Evolutionary conservation across 2,113 vertebrate species (phyloP).

Genomic region (Elanoides forficatus): DNA sequence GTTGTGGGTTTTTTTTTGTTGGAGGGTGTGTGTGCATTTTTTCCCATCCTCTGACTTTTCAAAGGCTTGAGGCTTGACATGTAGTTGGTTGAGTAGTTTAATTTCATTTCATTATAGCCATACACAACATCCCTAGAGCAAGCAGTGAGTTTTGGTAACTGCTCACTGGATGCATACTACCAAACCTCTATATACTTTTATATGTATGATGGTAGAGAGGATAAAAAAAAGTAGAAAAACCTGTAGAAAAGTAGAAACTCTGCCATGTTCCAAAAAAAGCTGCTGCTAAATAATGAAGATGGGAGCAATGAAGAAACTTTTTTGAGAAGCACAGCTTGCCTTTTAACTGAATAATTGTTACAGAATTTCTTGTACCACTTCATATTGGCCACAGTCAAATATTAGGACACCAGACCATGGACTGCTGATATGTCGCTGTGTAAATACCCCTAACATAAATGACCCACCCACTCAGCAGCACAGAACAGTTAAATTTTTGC

Average conservation of each 20-base stretch:
- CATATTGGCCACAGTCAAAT: background rate
- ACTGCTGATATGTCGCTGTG: too few relatives aligned
- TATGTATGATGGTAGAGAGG: background rate
- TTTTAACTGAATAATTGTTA: background rate
- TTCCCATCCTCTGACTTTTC: background rate
- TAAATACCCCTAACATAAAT: background rate
- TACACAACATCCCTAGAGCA: background rate
- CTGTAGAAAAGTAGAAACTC: background rate
- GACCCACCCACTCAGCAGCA: background rate
- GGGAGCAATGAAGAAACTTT: background rate
- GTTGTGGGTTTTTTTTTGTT: background rate
- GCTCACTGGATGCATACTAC: background rate
- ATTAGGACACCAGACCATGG: background rate
- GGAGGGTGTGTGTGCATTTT: fast-evolving
- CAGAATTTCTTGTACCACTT: background rate
- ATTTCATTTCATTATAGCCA: background rate
- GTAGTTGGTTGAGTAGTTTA: background rate
- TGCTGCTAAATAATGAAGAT: background rate
- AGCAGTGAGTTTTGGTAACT: background rate
- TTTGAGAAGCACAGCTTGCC: background rate
- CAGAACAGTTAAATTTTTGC: background rate
- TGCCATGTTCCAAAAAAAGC: background rate
- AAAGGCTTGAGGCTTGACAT: background rate
- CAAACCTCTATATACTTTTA: background rate
- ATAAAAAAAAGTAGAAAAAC: background rate